Evolutionary conservation across 2,113 vertebrate genomes (phyloP).

Genomic region (Sylvilagus bachmani): DNA sequence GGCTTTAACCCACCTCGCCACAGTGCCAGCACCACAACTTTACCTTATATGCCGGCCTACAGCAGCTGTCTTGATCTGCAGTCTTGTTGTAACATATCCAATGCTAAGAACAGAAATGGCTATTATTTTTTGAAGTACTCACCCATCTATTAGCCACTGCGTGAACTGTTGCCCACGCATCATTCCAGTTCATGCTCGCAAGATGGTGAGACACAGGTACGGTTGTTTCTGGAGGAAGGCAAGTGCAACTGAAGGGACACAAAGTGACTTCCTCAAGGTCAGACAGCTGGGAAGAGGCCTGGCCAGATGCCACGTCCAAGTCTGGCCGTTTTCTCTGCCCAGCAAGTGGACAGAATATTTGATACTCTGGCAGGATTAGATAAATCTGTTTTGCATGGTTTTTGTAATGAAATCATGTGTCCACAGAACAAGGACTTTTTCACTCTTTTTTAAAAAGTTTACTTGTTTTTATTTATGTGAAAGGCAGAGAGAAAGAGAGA

Average conservation of each 20-base stretch:
- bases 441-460: no score
- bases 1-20: no score
- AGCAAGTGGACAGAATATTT: neutral
- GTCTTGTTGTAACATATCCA: neutral
- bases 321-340: neutral
- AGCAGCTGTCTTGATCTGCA: neutral
- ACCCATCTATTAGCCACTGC: neutral
- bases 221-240: neutral
- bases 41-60: no score
- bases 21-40: no score
- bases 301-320: neutral
- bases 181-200: neutral
- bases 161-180: neutral
- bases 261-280: neutral
- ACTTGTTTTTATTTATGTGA: no score
- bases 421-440: neutral
- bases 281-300: neutral
- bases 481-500: no score
- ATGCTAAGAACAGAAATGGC: neutral
- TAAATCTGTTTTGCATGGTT: neutral
- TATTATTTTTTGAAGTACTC: neutral
- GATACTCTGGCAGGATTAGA: neutral
- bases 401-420: neutral
- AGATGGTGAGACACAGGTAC: neutral
- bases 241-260: neutral